A percentile compares a stretch with the other conserved stretches of the same genome.
These are phyloP conservation scores for Neostethus bicornis DNA, from an alignment of 2,797 vertebrate genomes.

Conservation along the genomic window DNA sequence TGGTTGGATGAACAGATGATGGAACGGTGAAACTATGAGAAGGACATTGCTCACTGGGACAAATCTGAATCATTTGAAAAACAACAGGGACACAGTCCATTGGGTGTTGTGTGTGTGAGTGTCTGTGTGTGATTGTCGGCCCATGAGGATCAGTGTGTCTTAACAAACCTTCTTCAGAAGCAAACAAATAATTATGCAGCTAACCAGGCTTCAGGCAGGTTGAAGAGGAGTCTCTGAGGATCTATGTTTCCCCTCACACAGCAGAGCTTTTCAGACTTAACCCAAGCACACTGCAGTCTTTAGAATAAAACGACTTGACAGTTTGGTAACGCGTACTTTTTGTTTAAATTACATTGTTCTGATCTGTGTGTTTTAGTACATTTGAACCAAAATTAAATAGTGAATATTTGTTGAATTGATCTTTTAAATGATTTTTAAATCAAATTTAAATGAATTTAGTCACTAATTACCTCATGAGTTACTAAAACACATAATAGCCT, in stretches of 20 bases:
- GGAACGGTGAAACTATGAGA: constrained; percentile 6
- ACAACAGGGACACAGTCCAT: constrained; percentile 2
- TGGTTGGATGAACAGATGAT: constrained; percentile 8
- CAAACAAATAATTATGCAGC: constrained; percentile 59
- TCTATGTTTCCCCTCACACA: constrained; percentile 35
- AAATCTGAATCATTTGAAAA: constrained; percentile 17
- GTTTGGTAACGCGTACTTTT: constrained; percentile 10
- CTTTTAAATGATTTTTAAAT: too few species aligned
- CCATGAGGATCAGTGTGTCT: constrained; percentile 43
- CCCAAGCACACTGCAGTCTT: constrained; percentile 35
- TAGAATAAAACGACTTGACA: constrained; percentile 25
- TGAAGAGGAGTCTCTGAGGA: constrained; percentile 53
- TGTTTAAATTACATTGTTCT: neutral
- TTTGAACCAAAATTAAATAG: too few species aligned
- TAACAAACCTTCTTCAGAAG: constrained; percentile 51
- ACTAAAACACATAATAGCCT: too few species aligned
- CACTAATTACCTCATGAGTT: too few species aligned
- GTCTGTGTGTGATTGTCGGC: constrained; percentile 8
- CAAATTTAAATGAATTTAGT: too few species aligned
- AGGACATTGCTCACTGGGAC: constrained; percentile 23
- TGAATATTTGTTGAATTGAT: too few species aligned
- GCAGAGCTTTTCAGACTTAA: constrained; percentile 35
- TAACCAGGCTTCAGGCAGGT: constrained; percentile 58
- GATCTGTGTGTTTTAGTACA: too few species aligned
- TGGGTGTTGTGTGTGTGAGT: constrained; percentile 2